Evolutionary conservation across 2,113 vertebrate species (phyloP).

Genomic region (Xenopus borealis): DNA sequence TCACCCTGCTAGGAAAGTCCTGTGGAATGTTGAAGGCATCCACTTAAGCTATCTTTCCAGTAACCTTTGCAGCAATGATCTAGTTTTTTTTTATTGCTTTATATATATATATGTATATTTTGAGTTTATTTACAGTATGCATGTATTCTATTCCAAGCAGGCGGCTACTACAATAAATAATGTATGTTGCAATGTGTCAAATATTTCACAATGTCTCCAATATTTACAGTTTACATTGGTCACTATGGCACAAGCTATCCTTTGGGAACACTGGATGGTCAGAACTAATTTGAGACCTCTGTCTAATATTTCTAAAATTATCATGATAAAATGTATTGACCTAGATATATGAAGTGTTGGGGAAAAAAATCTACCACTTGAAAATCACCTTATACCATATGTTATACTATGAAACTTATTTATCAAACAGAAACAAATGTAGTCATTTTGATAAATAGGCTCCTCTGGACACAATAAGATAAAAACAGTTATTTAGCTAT

Average conservation of each 20-base stretch:
- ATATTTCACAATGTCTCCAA: neutral
- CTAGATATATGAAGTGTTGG: slow-evolving; percentile 3
- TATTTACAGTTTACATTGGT: neutral
- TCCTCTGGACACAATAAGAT: neutral
- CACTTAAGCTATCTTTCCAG: neutral
- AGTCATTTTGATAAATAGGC: neutral
- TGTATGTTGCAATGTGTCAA: neutral
- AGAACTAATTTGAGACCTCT: neutral
- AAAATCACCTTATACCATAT: neutral
- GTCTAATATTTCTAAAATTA: neutral
- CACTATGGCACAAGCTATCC: neutral
- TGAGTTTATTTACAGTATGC: neutral
- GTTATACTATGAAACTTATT: neutral
- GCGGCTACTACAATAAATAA: neutral
- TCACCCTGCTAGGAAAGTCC: neutral
- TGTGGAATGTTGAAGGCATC: neutral
- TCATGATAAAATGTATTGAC: slow-evolving; percentile 2
- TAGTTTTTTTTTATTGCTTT: neutral
- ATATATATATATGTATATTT: neutral
- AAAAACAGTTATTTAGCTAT: neutral
- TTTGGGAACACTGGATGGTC: neutral
- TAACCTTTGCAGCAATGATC: neutral
- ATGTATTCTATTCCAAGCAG: neutral
- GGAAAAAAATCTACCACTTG: neutral
- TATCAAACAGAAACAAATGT: neutral